Percentiles rank a stretch among this genome's conserved stretches.
Evolutionary conservation across 2,888 invertebrate genomes (phyloP).

Genomic region (Melanostoma scalare): DNA sequence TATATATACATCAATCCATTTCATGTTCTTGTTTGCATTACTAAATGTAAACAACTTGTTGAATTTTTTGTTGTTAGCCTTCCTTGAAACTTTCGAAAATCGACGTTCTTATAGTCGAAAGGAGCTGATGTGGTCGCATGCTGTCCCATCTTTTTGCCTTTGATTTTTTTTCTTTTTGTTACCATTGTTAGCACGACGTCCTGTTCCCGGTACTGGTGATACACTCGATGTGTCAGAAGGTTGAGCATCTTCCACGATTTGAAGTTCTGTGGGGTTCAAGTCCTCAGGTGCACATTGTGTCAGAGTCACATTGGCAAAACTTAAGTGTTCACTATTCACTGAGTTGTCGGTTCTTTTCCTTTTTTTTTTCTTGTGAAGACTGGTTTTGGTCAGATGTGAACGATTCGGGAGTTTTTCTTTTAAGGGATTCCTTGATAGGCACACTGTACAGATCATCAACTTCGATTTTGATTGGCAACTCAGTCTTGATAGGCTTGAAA

Average conservation of each 20-base stretch:
- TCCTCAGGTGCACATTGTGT: constrained; percentile 1
- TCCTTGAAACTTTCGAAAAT: constrained; percentile 85
- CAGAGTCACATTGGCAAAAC: constrained; percentile 56
- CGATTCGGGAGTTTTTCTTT: constrained; percentile 76
- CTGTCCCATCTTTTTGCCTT: constrained; percentile 75
- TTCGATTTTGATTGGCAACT: constrained; percentile 5
- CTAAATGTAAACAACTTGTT: constrained; percentile 82
- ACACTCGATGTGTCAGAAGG: constrained; percentile 73
- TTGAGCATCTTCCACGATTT: not conserved
- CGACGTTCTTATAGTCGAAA: constrained; percentile 85
- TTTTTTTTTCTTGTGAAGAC: constrained; percentile 71
- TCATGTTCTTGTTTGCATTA: constrained; percentile 77
- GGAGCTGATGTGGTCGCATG: constrained; percentile 79
- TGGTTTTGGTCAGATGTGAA: constrained; percentile 52
- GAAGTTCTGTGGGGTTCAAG: not conserved
- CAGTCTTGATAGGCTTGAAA: constrained; percentile 4
- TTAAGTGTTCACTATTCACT: constrained; percentile 65
- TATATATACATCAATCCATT: constrained; percentile 70
- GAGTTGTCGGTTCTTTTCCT: constrained; percentile 72
- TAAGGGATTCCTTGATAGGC: constrained; percentile 78
- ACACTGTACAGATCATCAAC: constrained; percentile 74
- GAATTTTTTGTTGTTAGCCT: constrained; percentile 80
- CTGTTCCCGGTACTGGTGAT: constrained; percentile 12
- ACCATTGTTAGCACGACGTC: constrained; percentile 60
- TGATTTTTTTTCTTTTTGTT: constrained; percentile 75